These are phyloP conservation scores for Leptopilina clavipes DNA, from an alignment of 1,140 invertebrate species.

Conservation along the genomic window DNA sequence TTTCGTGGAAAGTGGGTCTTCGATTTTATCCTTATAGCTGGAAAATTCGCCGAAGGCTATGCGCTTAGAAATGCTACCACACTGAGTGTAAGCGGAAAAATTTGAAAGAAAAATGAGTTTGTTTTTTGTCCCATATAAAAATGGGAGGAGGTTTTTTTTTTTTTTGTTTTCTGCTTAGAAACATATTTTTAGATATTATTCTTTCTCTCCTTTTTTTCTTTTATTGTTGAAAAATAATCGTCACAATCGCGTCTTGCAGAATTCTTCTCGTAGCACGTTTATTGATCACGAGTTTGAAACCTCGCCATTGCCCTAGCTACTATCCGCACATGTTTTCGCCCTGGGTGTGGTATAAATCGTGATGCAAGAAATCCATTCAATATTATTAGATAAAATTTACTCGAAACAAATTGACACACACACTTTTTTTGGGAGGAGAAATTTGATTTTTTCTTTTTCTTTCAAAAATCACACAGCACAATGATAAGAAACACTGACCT, in stretches of 20 bases:
- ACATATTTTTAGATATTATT: not conserved
- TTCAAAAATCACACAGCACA: constrained; percentile 1
- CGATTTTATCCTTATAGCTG: constrained; percentile 14
- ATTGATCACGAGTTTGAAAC: constrained; percentile 68
- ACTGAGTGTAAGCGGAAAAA: not conserved
- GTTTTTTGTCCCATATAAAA: no score
- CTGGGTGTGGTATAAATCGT: constrained; percentile 57
- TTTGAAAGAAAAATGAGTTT: no score
- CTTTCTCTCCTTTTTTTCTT: constrained; percentile 27
- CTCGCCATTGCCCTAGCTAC: constrained; percentile 63
- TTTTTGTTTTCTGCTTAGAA: no score
- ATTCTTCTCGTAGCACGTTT: constrained; percentile 64
- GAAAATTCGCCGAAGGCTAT: constrained; percentile 15
- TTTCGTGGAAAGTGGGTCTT: not conserved
- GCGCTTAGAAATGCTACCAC: not conserved
- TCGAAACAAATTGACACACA: not conserved
- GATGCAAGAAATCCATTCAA: constrained; percentile 35
- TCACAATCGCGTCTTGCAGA: constrained; percentile 53
- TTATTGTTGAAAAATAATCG: constrained; percentile 11
- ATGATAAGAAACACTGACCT: constrained; percentile 38
- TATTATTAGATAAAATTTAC: no score
- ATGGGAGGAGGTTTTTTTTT: no score
- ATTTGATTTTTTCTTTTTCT: no score
- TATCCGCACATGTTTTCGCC: constrained; percentile 57
- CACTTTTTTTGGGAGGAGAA: no score